Percentiles rank a stretch among this genome's conserved stretches.
Conservation (phyloP, 2,113 vertebrate genomes). For the Megaceryle maxima region DNA sequence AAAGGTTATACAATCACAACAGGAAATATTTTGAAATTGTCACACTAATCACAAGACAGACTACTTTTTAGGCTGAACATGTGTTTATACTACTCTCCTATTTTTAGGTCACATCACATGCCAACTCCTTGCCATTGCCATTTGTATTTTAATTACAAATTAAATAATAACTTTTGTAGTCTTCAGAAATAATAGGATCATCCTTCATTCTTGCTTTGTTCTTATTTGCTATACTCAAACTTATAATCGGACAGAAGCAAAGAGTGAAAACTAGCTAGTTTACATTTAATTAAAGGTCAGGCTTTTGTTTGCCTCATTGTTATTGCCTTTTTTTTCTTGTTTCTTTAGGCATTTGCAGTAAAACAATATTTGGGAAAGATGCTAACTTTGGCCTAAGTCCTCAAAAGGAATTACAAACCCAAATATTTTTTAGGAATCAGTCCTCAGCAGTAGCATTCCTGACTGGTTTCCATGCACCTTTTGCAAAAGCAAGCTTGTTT, state of each 20-base stretch:
- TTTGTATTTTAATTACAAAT: not conserved
- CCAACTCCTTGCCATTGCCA: not conserved
- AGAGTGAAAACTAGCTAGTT: not conserved
- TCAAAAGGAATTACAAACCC: not conserved
- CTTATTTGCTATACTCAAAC: not conserved
- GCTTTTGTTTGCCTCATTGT: not conserved
- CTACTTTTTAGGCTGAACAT: not conserved
- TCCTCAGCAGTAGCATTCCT: not conserved
- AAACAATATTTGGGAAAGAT: not conserved
- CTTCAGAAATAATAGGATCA: not conserved
- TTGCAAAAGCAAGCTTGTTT: not conserved
- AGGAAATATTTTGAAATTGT: slow-evolving; percentile 66
- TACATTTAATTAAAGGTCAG: not conserved
- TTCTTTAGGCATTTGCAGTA: not conserved
- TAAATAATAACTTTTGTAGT: not conserved
- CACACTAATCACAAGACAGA: slow-evolving; percentile 46
- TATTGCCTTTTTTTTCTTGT: not conserved
- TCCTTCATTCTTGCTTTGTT: not conserved
- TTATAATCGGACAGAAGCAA: not conserved
- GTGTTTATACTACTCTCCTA: not conserved
- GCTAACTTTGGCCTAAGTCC: not conserved
- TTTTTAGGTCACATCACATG: slow-evolving; percentile 32
- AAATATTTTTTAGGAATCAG: not conserved
- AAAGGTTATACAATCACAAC: slow-evolving; percentile 25
- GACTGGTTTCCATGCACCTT: not conserved